Base-by-base conservation (phyloP, 1,140 invertebrate species). In the Armadillidium nasatum region DNA sequence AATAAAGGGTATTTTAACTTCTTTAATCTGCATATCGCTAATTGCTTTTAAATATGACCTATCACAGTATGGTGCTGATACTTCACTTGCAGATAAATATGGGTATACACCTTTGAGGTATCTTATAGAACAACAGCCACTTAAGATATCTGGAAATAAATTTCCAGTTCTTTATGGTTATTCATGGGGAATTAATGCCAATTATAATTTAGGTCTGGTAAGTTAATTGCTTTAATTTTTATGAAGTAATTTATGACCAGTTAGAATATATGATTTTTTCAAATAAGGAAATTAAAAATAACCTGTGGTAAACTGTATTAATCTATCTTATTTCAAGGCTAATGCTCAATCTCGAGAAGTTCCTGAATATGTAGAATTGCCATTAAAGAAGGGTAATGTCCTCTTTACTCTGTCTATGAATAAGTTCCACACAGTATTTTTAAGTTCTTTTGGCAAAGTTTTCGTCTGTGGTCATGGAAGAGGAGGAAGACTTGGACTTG, bases 401-500 rank as follows among this genome's bases (percentile, higher is more conserved):
- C 19, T 70, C n/a, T 33, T 13, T 13, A 11, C 19, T 33, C 4
- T 70, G 3, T 70, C 68, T 70, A 70, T 70, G 68, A 70, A 33
- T 33, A 70, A 70, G 22, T 70, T 70, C 22, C 68, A 70, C 10
- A 21, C 19, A 11, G 23, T 70, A 11, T 70, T 70, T 21, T 23
- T 70, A 33, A 70, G 68, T 23, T 21, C 23, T 21, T 13, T 11
- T 70, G 68, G 68, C 21, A 6, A 70, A 22, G 68, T 70, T 13
- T 70, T 22, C 21, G 68, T 23, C 11, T 70, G 68, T 70, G 68
- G 68, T 4, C 68, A 70, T 70, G 68, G 68, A 21, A 11, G 23
- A 15, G 68, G 68, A 70, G 68, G 68, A 70, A 70, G 68, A 70
- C 68, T 70, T 11, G 68, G 68, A 4, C 11, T 70, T 70, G 68